These are phyloP conservation scores for Neoascia interrupta DNA, from an alignment of 2,888 invertebrate species.

Conservation along the genomic window DNA sequence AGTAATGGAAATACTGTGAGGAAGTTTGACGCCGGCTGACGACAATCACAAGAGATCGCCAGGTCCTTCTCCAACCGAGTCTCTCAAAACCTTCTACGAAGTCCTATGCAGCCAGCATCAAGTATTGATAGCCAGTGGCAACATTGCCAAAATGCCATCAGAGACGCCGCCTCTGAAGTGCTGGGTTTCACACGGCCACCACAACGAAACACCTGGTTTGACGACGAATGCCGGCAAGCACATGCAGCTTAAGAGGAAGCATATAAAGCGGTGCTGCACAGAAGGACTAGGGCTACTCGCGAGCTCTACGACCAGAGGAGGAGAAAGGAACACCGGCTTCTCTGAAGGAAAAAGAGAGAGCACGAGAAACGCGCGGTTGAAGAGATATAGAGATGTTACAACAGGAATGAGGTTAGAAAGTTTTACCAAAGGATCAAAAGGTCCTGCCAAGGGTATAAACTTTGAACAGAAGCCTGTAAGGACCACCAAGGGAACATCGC, in stretches of 20 bases:
- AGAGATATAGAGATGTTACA: background rate
- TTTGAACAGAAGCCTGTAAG: too few species aligned
- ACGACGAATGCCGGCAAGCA: background rate
- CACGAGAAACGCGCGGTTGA: background rate
- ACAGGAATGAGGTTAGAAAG: too few species aligned
- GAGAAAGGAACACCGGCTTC: background rate
- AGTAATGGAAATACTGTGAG: too few species aligned
- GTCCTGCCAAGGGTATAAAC: too few species aligned
- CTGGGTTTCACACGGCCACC: background rate
- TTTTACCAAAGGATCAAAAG: too few species aligned
- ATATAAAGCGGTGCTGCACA: background rate
- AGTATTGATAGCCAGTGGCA: background rate
- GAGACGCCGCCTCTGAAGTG: background rate
- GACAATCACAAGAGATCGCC: background rate
- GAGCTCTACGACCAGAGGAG: background rate
- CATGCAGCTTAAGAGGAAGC: background rate
- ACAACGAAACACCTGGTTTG: too few species aligned
- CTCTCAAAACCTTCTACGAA: background rate
- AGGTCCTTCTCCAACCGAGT: background rate
- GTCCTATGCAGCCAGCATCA: background rate
- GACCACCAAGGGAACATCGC: too few species aligned
- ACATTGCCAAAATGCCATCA: background rate
- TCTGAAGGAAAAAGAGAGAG: background rate
- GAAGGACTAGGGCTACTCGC: too few species aligned
- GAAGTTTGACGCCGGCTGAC: too few species aligned